Percentiles rank a stretch among this genome's conserved stretches.
These are phyloP conservation scores for Geotrypetes seraphini DNA, from an alignment of 2,797 vertebrate genomes.

Conservation along the genomic window DNA sequence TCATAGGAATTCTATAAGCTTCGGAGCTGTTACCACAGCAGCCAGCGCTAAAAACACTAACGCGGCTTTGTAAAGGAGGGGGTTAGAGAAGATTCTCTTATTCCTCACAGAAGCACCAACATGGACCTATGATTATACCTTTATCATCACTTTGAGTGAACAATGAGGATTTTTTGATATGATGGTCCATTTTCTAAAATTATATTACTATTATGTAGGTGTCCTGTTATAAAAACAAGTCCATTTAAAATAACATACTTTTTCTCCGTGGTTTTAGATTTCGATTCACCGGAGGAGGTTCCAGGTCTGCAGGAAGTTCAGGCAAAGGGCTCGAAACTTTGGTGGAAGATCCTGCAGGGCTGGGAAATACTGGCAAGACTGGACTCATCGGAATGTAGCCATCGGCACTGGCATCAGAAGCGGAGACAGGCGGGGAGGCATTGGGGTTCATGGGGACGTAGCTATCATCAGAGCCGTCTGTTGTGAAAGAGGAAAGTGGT, in stretches of 20 bases:
- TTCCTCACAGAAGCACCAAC: too few species aligned
- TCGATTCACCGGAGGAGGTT: conserved; percentile 86
- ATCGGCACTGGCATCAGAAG: conserved; percentile 44
- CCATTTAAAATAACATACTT: conserved; percentile 61
- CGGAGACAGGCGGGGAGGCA: conserved; percentile 40
- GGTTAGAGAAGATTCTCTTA: too few species aligned
- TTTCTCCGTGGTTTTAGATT: conserved; percentile 87
- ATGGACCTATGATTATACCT: too few species aligned
- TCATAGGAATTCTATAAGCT: too few species aligned
- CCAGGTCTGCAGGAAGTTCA: conserved; percentile 53
- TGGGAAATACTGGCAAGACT: conserved; percentile 32
- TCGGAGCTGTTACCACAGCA: too few species aligned
- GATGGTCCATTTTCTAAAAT: too few species aligned
- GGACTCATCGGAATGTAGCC: conserved; percentile 94
- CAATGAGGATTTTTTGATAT: too few species aligned
- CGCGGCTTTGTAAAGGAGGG: too few species aligned
- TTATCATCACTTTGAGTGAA: too few species aligned
- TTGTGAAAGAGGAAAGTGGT: conserved; percentile 28
- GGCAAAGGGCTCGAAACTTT: conserved; percentile 44
- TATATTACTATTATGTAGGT: too few species aligned
- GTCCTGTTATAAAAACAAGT: too few species aligned
- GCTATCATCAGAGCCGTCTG: conserved; percentile 55
- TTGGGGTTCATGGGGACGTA: conserved; percentile 81
- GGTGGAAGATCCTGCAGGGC: conserved; percentile 32
- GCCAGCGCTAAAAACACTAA: too few species aligned